Evolutionary conservation across 2,113 vertebrate species (phyloP), one percentile per base, ranked within the genome.

Genomic region (Lepisosteus osseus): DNA sequence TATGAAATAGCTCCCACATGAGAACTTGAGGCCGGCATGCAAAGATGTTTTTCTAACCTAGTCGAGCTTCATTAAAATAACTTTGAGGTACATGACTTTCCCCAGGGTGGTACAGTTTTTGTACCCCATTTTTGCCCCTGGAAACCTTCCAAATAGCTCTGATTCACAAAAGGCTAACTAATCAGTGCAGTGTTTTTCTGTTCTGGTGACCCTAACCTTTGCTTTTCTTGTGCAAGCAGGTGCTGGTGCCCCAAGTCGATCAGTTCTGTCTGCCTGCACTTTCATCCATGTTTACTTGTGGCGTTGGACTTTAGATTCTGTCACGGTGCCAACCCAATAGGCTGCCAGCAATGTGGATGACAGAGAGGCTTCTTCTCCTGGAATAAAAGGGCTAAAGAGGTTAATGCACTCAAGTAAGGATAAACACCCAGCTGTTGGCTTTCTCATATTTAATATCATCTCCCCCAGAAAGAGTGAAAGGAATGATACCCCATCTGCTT

Each of bases 371-470:
- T 89, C 92, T 93, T 94, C 91, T 92, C 89, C 85, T 88, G 89
- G 88, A 92, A 92, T 87, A 88, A 79, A 87, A 88, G 78, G 87
- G 86, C 88, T 90, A 90, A 91, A 93, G 92, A 94, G 93, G 88
- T 94, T 94, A 94, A 94, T 92, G 91, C 91, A 94, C 90, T 93
- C 90, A 90, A 93, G 91, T 93, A 91, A 90, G 92, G 89, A 92
- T 93, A 92, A 94, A 93, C 90, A 94, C 86, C 91, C 93, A 95
- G 91, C 91, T 94, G 93, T 92, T 93, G 88, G 86, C 83, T 87
- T 92, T 92, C 90, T 93, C 88, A 90, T 92, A 92, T 92, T 92
- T 92, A 93, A 92, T 89, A 87, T 89, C 90, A 87, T 90, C 90
- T 86, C 86, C 87, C 88, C 89, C 89, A 90, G 88, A 84, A 90